These are phyloP conservation scores for Atrichornis clamosus DNA, from an alignment of 2,113 vertebrate species.

Conservation along the genomic window DNA sequence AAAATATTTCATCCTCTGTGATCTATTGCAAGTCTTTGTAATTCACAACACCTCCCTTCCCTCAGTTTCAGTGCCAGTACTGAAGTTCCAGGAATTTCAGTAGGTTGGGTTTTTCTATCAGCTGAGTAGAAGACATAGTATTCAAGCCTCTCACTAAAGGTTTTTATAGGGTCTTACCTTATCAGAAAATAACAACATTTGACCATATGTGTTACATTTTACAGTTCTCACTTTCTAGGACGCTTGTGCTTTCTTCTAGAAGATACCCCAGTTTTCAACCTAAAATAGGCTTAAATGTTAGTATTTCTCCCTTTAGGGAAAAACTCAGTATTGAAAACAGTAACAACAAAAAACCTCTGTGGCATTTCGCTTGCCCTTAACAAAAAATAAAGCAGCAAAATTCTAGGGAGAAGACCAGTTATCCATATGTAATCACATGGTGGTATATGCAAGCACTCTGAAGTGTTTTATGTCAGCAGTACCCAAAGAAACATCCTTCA, in stretches of 20 bases:
- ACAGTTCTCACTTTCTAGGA: not conserved
- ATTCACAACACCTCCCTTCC: not conserved
- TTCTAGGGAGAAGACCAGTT: not conserved
- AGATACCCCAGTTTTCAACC: not conserved
- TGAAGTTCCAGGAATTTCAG: not conserved
- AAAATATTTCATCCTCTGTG: not conserved
- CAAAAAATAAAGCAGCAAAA: not conserved
- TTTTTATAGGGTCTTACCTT: not conserved
- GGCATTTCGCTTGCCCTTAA: not conserved
- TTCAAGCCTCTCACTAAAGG: not conserved
- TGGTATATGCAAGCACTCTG: not conserved
- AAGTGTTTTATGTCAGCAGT: not conserved
- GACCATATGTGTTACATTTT: not conserved
- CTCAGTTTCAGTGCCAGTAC: not conserved
- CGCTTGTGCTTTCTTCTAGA: not conserved
- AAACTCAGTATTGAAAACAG: not conserved
- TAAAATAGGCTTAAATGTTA: not conserved
- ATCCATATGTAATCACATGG: not conserved
- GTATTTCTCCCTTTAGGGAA: not conserved
- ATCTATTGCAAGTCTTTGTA: not conserved
- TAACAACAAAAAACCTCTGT: not conserved
- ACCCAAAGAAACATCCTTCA: not conserved
- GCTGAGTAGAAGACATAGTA: not conserved
- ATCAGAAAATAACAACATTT: not conserved
- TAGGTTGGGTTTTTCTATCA: not conserved